A percentile compares a stretch with the other conserved stretches of the same genome.
These are phyloP conservation scores for Aurelia sp. DNA, from an alignment of 30 jellyfish, hydroid and myxozoan genomes.

Conservation along the genomic window DNA sequence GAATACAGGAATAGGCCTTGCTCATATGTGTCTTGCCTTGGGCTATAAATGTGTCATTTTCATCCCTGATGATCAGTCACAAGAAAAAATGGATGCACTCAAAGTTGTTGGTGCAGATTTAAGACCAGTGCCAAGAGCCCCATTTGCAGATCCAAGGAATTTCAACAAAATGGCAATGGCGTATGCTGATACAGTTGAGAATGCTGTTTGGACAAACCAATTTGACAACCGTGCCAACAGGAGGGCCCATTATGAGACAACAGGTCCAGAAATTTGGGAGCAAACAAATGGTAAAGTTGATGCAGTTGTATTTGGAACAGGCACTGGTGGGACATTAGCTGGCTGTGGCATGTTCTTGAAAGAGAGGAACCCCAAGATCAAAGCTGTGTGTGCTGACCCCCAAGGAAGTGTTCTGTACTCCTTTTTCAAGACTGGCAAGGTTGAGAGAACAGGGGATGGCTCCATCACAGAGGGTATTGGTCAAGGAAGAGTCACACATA, in stretches of 20 bases:
- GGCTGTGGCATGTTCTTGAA: constrained; percentile 91
- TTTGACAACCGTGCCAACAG: constrained; percentile 89
- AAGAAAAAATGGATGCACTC: constrained; percentile 86
- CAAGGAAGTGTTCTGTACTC: constrained; percentile 91
- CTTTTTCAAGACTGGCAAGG: constrained; percentile 74
- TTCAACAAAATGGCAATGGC: constrained; percentile 91
- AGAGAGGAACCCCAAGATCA: constrained; percentile 77
- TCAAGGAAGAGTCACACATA: constrained; percentile 86
- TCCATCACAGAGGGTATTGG: constrained; percentile 97
- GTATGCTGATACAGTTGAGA: constrained; percentile 67
- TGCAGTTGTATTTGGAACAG: constrained; percentile 92
- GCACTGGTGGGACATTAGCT: constrained; percentile 96
- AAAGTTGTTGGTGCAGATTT: constrained; percentile 96
- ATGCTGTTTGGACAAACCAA: constrained; percentile 93
- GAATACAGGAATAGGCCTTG: constrained; percentile 94
- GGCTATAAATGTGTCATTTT: constrained; percentile 89
- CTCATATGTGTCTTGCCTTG: constrained; percentile 87
- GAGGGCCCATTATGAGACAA: constrained; percentile 91
- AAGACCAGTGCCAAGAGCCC: constrained; percentile 96
- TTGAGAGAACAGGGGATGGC: constrained; percentile 86
- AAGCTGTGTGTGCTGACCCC: constrained; percentile 90
- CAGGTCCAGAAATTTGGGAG: constrained; percentile 98
- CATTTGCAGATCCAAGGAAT: constrained; percentile 89
- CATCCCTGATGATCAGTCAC: constrained; percentile 91
- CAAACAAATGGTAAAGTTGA: constrained; percentile 97